Evolutionary conservation across 2,797 vertebrate species (phyloP).

Genomic region (Euthynnus affinis): DNA sequence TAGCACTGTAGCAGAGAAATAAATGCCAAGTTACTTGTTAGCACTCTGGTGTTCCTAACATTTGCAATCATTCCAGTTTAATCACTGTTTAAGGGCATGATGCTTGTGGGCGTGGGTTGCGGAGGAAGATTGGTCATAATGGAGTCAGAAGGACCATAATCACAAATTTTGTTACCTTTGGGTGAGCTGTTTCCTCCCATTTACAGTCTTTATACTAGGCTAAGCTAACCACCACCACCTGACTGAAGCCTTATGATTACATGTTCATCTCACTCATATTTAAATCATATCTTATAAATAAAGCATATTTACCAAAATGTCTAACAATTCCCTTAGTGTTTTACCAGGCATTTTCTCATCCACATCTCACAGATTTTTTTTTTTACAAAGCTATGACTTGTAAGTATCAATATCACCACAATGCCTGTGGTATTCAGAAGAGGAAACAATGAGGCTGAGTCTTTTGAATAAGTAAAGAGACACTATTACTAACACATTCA

Average conservation of each 20-base stretch:
- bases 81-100: slow-evolving; percentile 22
- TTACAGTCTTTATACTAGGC: slow-evolving; percentile 1
- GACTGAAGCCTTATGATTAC: slow-evolving; percentile 2
- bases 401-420: slow-evolving; percentile 20
- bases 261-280: not conserved
- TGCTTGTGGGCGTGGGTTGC: slow-evolving; percentile 11
- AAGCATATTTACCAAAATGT: not conserved
- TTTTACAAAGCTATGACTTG: not conserved
- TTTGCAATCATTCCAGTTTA: slow-evolving; percentile 38
- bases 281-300: too few relatives aligned
- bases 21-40: slow-evolving; percentile 56
- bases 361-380: not conserved
- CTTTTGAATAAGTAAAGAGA: slow-evolving; percentile 74
- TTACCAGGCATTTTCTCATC: not conserved
- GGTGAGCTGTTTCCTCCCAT: not conserved
- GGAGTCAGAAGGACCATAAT: slow-evolving; percentile 15
- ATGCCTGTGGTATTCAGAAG: slow-evolving; percentile 35
- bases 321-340: not conserved
- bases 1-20: slow-evolving; percentile 31
- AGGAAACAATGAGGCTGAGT: slow-evolving; percentile 46
- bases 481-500: slow-evolving; percentile 67
- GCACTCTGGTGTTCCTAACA: slow-evolving; percentile 41
- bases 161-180: slow-evolving; percentile 10
- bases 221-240: slow-evolving; percentile 5
- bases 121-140: slow-evolving; percentile 3